These are phyloP conservation scores for Oncorhynchus keta DNA, from an alignment of 2,113 vertebrate species.

Conservation along the genomic window DNA sequence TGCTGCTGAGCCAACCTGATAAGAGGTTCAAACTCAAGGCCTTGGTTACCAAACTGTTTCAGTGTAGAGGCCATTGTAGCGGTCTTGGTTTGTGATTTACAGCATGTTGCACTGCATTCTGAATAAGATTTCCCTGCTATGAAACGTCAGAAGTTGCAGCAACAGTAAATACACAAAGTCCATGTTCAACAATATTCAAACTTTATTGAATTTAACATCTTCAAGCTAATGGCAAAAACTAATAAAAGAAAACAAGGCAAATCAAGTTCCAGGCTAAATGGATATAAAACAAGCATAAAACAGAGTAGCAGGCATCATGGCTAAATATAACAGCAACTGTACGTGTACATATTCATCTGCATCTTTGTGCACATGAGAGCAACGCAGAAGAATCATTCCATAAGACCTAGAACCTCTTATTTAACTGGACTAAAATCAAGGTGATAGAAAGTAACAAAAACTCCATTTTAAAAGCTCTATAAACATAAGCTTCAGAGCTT, in stretches of 20 bases:
- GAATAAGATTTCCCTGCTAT: slow-evolving; percentile 17
- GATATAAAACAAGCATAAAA: slow-evolving; percentile 45
- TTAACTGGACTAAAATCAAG: slow-evolving; percentile 25
- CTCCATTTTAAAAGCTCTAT: background rate
- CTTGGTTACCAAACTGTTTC: too few relatives aligned
- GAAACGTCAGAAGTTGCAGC: background rate
- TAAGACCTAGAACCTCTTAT: slow-evolving; percentile 25
- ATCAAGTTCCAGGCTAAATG: slow-evolving; percentile 11
- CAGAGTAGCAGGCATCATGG: slow-evolving; percentile 49
- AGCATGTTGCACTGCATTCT: slow-evolving; percentile 50
- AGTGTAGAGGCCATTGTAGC: too few relatives aligned
- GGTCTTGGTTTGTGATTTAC: background rate
- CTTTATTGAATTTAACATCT: slow-evolving; percentile 72
- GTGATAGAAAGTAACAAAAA: slow-evolving; percentile 39
- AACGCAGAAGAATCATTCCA: slow-evolving; percentile 45
- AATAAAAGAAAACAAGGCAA: slow-evolving; percentile 47
- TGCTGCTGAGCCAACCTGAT: background rate
- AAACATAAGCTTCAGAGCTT: background rate
- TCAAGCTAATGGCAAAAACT: slow-evolving; percentile 67
- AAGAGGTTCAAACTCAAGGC: too few relatives aligned
- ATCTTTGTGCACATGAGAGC: slow-evolving; percentile 13
- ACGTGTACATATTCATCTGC: slow-evolving; percentile 29
- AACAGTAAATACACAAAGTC: slow-evolving; percentile 4
- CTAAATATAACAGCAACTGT: slow-evolving; percentile 1
- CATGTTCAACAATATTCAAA: slow-evolving; percentile 67